These are phyloP conservation scores for Alfaro cultratus DNA, from an alignment of 2,797 vertebrate species.

Conservation along the genomic window DNA sequence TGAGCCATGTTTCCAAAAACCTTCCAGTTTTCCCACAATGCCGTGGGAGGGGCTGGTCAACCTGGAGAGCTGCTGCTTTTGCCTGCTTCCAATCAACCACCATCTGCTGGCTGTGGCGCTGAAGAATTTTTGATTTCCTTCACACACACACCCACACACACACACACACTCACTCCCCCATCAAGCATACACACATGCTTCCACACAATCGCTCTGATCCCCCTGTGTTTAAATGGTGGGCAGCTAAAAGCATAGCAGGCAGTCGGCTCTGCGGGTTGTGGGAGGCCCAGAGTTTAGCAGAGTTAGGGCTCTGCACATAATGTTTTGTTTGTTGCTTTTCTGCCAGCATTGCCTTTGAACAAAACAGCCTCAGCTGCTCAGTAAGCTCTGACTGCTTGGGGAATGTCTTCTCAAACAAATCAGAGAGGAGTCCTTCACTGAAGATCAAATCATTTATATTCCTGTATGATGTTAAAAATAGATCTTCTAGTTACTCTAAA, in stretches of 20 bases:
- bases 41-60: slow-evolving; percentile 55
- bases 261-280: slow-evolving; percentile 21
- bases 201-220: slow-evolving; percentile 26
- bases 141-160: slow-evolving; percentile 27
- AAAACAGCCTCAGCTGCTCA: slow-evolving; percentile 24
- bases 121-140: slow-evolving; percentile 81
- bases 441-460: neutral
- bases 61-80: slow-evolving; percentile 69
- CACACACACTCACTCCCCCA: slow-evolving; percentile 12
- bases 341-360: slow-evolving; percentile 45
- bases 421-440: neutral
- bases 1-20: slow-evolving; percentile 32
- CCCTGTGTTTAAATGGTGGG: slow-evolving; percentile 51
- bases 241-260: slow-evolving; percentile 45
- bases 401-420: slow-evolving; percentile 6
- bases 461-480: neutral
- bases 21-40: slow-evolving; percentile 61
- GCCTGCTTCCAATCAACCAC: slow-evolving; percentile 81
- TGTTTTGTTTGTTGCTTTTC: slow-evolving; percentile 62
- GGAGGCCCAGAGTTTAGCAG: slow-evolving; percentile 55
- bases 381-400: neutral
- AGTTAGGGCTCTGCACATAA: slow-evolving; percentile 50
- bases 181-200: neutral
- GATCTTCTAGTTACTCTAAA: neutral
- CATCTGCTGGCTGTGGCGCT: slow-evolving; percentile 75